Conservation (phyloP, 1,140 invertebrate genomes). For the Apolygus lucorum region DNA sequence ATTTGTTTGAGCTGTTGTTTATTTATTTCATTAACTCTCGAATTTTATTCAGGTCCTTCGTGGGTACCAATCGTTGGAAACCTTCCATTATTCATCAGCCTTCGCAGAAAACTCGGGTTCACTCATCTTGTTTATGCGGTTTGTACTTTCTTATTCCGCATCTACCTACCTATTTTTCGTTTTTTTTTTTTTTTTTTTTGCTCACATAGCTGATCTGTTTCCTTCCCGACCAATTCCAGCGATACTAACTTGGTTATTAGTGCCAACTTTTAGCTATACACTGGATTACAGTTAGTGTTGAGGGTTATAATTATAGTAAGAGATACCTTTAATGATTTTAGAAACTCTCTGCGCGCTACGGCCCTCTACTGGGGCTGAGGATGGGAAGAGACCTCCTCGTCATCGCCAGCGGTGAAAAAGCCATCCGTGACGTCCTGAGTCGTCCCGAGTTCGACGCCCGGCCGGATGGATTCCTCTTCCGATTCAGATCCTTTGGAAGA, state of each 20-base stretch:
- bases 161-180: too few relatives aligned
- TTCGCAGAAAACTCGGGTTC: slow-evolving; percentile 37
- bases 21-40: too few relatives aligned
- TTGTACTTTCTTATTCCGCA: too few relatives aligned
- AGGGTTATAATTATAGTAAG: too few relatives aligned
- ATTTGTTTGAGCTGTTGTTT: too few relatives aligned
- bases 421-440: slow-evolving; percentile 49
- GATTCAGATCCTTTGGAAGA: slow-evolving; percentile 51
- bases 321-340: too few relatives aligned
- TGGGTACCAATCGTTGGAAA: slow-evolving; percentile 44
- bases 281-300: too few relatives aligned
- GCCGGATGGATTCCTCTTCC: slow-evolving; percentile 59
- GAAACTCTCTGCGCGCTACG: slow-evolving; percentile 34
- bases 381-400: slow-evolving; percentile 51
- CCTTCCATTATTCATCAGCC: slow-evolving; percentile 34
- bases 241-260: too few relatives aligned
- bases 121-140: slow-evolving; percentile 39
- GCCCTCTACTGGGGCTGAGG: slow-evolving; percentile 43
- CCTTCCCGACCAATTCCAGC: too few relatives aligned
- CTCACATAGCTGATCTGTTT: too few relatives aligned
- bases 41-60: slow-evolving; percentile 41
- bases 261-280: too few relatives aligned
- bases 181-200: too few relatives aligned
- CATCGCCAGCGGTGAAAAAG: slow-evolving; percentile 49
- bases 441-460: slow-evolving; percentile 57